Evolutionary conservation across 2,113 vertebrate genomes (phyloP).

Genomic region (Narcine bancroftii): DNA sequence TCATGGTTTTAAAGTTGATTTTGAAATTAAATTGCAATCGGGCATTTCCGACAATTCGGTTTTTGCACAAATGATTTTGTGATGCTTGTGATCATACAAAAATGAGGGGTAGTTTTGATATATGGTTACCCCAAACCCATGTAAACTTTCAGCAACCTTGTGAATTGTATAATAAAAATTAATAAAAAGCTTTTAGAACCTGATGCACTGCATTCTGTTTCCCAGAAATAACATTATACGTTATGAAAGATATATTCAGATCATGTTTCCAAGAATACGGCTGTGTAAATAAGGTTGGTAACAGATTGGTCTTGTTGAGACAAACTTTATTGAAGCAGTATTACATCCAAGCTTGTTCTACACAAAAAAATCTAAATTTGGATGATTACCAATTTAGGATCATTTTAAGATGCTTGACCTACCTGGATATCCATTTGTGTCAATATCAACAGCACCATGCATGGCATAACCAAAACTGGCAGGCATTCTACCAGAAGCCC

Average conservation of each 20-base stretch:
- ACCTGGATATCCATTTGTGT: slow-evolving; percentile 93
- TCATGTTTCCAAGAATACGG: neutral
- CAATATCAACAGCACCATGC: slow-evolving; percentile 85
- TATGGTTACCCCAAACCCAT: neutral
- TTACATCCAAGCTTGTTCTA: neutral
- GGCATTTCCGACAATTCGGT: neutral
- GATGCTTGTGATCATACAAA: neutral
- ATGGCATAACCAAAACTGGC: slow-evolving; percentile 91
- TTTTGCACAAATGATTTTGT: neutral
- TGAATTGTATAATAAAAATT: neutral
- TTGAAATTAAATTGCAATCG: neutral
- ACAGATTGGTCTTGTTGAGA: neutral
- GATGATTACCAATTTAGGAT: neutral
- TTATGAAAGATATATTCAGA: neutral
- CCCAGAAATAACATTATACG: neutral
- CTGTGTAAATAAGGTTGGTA: neutral
- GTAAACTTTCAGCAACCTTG: neutral
- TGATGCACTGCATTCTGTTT: neutral
- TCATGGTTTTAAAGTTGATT: neutral
- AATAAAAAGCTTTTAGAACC: neutral
- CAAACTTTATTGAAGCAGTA: neutral
- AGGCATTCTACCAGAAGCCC: slow-evolving; percentile 80
- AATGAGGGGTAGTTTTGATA: neutral
- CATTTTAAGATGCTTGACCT: slow-evolving; percentile 37
- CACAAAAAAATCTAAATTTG: slow-evolving; percentile 3